Base-by-base conservation (phyloP, 92 coral and sea anemone species). In the Nematostella vectensis region DNA sequence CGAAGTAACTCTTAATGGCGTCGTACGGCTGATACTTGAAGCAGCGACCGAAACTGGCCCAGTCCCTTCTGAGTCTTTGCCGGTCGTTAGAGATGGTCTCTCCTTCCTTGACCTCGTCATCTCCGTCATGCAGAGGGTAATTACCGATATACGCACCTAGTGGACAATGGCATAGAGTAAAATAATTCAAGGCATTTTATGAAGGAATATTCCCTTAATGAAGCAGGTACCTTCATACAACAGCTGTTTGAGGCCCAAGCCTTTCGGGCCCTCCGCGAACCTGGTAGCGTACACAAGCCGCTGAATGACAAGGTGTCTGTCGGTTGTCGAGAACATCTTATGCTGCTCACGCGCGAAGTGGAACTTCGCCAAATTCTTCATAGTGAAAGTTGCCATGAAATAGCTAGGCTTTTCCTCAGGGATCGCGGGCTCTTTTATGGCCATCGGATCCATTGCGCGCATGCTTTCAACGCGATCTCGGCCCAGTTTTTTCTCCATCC, bases 1-100 rank as follows among this genome's bases (percentile, higher is more conserved):
- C 95, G 48, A 89, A 81, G 76, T 89, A 89, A 63, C 61, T 64
- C 67, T 81, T 85, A 55, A 89, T 78, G 27, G 65, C 63, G 43
- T 61, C 78, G 54, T 86, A 81, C 40, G 97, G 97, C 66, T 89
- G 97, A 48, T 75, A 72, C 72, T 89, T 89, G 48, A 54, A 60
- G 52, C 77, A 39, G 1, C 89, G 72, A 22, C 87, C 81, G 63
- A 89, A 81, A 36, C 81, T 63, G 30, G 97, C 97, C 97, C 97
- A 89, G 74, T 77, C 97, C 25, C 49, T 61, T 16, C 71, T 54
- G 1, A 89, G 79, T 22, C 83, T 66, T 58, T 89, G 97, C 45
- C 97, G 95, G 29, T 73, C 87, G 57, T 77, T 81, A 11, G 66
- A 48, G 29, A 76, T 66, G 12, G 58, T 29, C 23, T 76, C 82